phyloP scores from a whole-genome alignment of 2,888 invertebrate species.

The Lypha dubia region DNA sequence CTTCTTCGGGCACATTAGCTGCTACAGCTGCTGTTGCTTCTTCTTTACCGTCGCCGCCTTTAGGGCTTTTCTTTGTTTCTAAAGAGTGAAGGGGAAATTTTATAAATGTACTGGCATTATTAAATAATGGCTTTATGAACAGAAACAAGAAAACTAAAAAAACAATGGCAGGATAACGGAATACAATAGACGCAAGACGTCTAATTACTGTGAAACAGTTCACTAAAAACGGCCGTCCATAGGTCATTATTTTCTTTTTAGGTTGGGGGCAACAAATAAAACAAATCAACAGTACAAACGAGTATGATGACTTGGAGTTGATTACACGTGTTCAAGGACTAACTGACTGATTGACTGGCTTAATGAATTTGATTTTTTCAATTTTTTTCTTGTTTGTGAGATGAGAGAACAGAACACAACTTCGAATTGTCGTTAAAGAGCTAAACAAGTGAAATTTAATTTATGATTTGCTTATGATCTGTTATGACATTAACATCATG shows the following conservation, averaged over 20 bases:
- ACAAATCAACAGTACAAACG: slow-evolving; percentile 47
- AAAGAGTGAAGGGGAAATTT: slow-evolving; percentile 70
- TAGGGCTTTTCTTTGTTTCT: slow-evolving; percentile 81
- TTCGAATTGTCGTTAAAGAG: slow-evolving; percentile 24
- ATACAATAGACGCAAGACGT: slow-evolving; percentile 50
- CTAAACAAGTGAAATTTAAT: slow-evolving; percentile 31
- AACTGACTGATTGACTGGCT: slow-evolving; percentile 4
- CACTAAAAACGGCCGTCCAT: slow-evolving; percentile 39
- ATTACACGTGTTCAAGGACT: slow-evolving; percentile 25
- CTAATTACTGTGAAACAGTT: slow-evolving; percentile 39
- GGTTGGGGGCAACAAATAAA: slow-evolving; percentile 10
- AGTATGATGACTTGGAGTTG: slow-evolving; percentile 41
- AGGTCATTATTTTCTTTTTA: slow-evolving; percentile 45
- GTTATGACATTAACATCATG: slow-evolving; percentile 49
- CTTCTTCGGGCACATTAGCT: slow-evolving; percentile 70
- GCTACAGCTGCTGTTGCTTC: slow-evolving; percentile 75
- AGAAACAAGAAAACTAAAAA: slow-evolving; percentile 67
- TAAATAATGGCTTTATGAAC: slow-evolving; percentile 56
- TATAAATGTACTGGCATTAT: slow-evolving; percentile 54
- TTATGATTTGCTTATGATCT: slow-evolving; percentile 32
- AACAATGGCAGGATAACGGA: slow-evolving; percentile 65
- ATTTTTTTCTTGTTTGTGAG: slow-evolving; percentile 20
- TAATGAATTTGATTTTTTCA: slow-evolving; percentile 41
- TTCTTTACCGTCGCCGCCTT: slow-evolving; percentile 84
- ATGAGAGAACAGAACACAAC: slow-evolving; percentile 21